phyloP scores from a whole-genome alignment of 2,888 invertebrate species.

The Heteromyza rotundicornis region DNA sequence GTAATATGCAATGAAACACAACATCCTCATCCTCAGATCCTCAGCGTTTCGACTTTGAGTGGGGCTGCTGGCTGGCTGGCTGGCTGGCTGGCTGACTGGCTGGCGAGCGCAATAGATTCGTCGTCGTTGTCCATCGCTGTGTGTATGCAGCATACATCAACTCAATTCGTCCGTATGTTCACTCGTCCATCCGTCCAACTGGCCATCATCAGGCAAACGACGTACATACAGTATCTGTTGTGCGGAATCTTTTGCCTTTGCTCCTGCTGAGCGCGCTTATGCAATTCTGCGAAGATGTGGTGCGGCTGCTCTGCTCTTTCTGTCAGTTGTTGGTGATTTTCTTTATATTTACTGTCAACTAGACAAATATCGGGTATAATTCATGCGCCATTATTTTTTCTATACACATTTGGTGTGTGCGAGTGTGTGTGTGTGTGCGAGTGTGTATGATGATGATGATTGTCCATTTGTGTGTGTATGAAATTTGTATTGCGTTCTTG shows the following conservation, averaged over 20 bases:
- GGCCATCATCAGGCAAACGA: too few relatives aligned
- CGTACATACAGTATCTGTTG: constrained; percentile 52
- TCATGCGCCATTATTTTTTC: constrained; percentile 56
- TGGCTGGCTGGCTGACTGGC: too few relatives aligned
- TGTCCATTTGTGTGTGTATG: constrained; percentile 16
- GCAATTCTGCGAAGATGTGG: constrained; percentile 32
- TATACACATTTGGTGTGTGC: constrained; percentile 9
- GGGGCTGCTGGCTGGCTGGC: too few relatives aligned
- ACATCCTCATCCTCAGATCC: not conserved
- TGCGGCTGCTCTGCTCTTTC: constrained; percentile 6
- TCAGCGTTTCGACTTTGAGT: not conserved
- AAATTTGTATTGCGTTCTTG: constrained; percentile 55
- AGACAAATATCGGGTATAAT: constrained; percentile 62
- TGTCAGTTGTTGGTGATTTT: constrained; percentile 55
- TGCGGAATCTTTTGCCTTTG: constrained; percentile 57
- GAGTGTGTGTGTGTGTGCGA: constrained; percentile 13
- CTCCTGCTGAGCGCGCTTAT: constrained; percentile 58
- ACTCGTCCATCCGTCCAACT: constrained; percentile 16
- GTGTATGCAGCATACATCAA: too few relatives aligned
- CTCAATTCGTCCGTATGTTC: not conserved
- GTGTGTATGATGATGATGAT: too few relatives aligned
- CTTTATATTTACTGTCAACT: constrained; percentile 63
- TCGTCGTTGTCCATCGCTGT: too few relatives aligned
- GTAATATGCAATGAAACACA: not conserved
- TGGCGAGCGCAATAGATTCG: too few relatives aligned